phyloP scores from a whole-genome alignment of 2,113 vertebrate species.

The Tautogolabrus adspersus region DNA sequence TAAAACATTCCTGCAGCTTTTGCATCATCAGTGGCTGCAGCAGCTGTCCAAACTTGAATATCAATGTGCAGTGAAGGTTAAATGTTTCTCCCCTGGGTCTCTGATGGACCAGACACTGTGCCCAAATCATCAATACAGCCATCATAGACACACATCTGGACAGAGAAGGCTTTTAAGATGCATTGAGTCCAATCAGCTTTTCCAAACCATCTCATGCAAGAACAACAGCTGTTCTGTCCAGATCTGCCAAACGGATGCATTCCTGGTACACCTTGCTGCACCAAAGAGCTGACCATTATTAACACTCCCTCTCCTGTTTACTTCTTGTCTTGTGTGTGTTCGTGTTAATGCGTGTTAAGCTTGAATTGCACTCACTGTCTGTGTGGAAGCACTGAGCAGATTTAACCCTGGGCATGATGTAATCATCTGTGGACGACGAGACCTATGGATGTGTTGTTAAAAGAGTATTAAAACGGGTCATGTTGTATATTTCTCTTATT shows the following conservation, averaged over 20 bases:
- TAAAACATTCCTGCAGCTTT: background rate
- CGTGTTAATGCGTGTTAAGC: constrained; percentile 37
- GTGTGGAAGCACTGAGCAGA: constrained; percentile 51
- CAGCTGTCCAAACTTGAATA: constrained; percentile 4
- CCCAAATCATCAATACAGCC: constrained; percentile 61
- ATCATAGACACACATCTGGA: constrained; percentile 46
- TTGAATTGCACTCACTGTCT: constrained; percentile 33
- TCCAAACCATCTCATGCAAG: background rate
- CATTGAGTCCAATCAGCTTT: background rate
- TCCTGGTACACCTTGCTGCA: constrained; percentile 29
- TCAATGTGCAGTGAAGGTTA: constrained; percentile 14
- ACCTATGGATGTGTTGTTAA: constrained; percentile 17
- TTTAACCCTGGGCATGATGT: constrained; percentile 1
- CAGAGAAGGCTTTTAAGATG: background rate
- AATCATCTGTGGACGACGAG: background rate
- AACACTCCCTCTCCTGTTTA: constrained; percentile 40
- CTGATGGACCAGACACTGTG: constrained; percentile 68
- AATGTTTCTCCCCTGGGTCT: constrained; percentile 59
- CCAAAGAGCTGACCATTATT: constrained; percentile 36
- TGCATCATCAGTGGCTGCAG: constrained; percentile 14
- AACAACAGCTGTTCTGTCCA: constrained; percentile 1
- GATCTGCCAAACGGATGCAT: constrained; percentile 31
- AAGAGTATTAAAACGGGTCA: constrained; percentile 29
- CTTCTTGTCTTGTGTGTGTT: constrained; percentile 6
- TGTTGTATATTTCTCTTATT: constrained; percentile 33